Evolutionary conservation across 1,140 invertebrate species (phyloP).

Genomic region (Meloidogyne chitwoodi): DNA sequence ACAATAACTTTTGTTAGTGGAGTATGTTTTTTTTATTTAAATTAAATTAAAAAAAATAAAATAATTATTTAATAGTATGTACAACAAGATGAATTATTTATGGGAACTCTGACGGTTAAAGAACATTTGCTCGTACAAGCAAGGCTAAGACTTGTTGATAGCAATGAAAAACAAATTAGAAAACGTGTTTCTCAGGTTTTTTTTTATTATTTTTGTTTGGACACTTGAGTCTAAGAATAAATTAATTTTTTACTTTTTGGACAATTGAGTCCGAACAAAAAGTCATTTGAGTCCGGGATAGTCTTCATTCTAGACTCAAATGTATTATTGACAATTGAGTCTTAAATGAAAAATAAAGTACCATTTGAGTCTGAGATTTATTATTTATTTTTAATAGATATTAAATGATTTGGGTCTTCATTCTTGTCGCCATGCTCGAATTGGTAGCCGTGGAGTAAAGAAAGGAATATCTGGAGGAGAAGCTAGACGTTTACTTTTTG

Average conservation of each 20-base stretch:
- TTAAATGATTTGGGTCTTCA: conserved; percentile 54
- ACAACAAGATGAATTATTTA: conserved; percentile 67
- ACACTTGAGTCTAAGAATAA: conserved; percentile 3
- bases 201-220: conserved; percentile 23
- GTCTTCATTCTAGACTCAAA: too few relatives aligned
- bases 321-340: too few relatives aligned
- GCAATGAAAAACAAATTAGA: conserved; percentile 21
- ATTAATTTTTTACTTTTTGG: background rate
- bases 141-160: conserved; percentile 38
- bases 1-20: conserved; percentile 62
- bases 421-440: conserved; percentile 55
- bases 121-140: conserved; percentile 66
- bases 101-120: conserved; percentile 64
- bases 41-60: background rate
- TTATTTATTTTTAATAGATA: too few relatives aligned
- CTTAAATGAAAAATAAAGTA: too few relatives aligned
- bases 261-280: background rate
- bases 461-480: conserved; percentile 61
- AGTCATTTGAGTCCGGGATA: background rate
- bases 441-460: conserved; percentile 48
- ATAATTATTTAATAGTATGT: conserved; percentile 62
- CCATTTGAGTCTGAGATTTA: background rate
- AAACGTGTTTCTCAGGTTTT: conserved; percentile 35
- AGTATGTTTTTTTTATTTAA: conserved; percentile 23
- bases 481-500: conserved; percentile 63